A percentile compares a stretch with the other conserved stretches of the same genome.
Evolutionary conservation across 2,113 vertebrate species (phyloP).

Genomic region (Gadus macrocephalus): DNA sequence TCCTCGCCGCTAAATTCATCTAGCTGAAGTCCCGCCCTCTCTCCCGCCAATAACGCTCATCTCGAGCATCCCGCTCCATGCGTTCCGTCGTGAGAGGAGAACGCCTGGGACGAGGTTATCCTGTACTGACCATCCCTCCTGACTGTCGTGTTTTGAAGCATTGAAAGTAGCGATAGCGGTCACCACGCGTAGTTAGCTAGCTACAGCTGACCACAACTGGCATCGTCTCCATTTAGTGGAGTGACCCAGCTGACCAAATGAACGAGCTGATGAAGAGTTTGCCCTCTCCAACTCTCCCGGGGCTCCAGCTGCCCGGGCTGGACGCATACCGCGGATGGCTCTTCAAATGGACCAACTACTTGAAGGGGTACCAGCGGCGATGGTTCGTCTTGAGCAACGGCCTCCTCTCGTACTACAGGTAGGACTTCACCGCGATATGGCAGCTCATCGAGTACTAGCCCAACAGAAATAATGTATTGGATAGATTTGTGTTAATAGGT

Average conservation of each 20-base stretch:
- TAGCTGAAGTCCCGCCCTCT: too few species aligned
- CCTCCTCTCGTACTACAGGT: conserved; percentile 94
- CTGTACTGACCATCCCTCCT: too few species aligned
- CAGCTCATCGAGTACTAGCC: not conserved
- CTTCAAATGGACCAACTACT: conserved; percentile 94
- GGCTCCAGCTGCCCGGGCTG: conserved; percentile 45
- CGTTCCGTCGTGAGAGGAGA: too few species aligned
- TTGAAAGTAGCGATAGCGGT: too few species aligned
- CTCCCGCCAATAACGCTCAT: too few species aligned
- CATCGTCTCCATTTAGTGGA: not conserved
- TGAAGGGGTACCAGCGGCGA: conserved; percentile 92
- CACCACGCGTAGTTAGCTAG: too few species aligned
- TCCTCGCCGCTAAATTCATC: too few species aligned
- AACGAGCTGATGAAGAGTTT: conserved; percentile 56
- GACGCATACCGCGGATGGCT: conserved; percentile 85
- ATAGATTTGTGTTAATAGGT: too few species aligned
- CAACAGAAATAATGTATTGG: not conserved
- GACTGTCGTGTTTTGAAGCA: too few species aligned
- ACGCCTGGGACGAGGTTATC: too few species aligned
- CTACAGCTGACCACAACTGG: not conserved
- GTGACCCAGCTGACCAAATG: conserved; percentile 26
- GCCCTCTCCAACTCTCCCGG: conserved; percentile 63
- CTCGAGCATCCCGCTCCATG: too few species aligned
- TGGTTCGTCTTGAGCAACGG: conserved; percentile 95
- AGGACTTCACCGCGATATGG: conserved; percentile 1